Base-by-base conservation (phyloP, 2,797 vertebrate genomes). In the Limnodromus scolopaceus region DNA sequence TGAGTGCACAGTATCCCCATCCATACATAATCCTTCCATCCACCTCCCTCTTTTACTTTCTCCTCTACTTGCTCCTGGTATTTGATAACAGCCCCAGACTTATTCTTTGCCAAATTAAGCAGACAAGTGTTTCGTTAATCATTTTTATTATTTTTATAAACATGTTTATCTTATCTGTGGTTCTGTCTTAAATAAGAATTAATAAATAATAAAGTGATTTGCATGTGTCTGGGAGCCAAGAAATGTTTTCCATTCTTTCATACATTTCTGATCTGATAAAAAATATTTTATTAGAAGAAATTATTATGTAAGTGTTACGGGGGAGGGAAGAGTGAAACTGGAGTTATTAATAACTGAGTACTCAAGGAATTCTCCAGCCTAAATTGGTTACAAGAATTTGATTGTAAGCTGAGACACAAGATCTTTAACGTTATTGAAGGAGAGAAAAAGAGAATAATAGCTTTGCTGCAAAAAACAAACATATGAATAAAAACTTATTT, bases 401-500 rank as follows among this genome's bases (percentile, higher is more conserved):
- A 55, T 57, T 71, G 61, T 88, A 84, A 64, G 34, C 7, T 65
- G 51, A 79, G 41, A 85, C 18, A 77, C 43, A 89, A 78, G 34
- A 88, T 79, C 48, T 91, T 83, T 65, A 91, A 61, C 86, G 75
- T 81, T 87, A 75, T 64, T 2, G 8, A 92, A 89, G 27, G 15
- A 87, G 30, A 64, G 41, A 87, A 91, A 88, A 78, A 13, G 16
- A 94, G 13, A 72, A 54, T 46, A 86, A 79, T 39, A 82, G 23
- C 60, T 87, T 74, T 6, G 4, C 55, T 82, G 38, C 55, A 76
- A 79, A 87, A 88, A 15, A 1, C 32, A 79, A 84, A 95, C 12
- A 34, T 27, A 81, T 46, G 81, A 93, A 91, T 69, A 87, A 96
- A 94, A 93, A 16, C 61, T 75, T 64, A 55, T 87, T 96, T 94